Evolutionary conservation across 2,113 vertebrate species (phyloP).

Genomic region (Rana temporaria): DNA sequence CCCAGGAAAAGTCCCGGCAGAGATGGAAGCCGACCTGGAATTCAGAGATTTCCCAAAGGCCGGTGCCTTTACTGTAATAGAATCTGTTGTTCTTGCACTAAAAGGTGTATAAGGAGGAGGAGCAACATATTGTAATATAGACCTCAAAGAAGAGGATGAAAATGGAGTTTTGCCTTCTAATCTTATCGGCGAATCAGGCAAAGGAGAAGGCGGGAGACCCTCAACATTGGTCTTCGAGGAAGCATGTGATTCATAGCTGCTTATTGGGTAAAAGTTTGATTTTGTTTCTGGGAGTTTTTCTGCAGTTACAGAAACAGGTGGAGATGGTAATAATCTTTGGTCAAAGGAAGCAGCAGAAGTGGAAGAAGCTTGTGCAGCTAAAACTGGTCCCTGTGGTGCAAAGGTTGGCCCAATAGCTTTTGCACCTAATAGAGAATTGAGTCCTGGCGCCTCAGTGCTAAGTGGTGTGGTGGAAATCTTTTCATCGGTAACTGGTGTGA

Average conservation of each 20-base stretch:
- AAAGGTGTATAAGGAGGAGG: slow-evolving; percentile 28
- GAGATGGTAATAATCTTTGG: neutral
- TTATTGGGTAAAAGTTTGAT: no score
- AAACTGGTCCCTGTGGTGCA: neutral
- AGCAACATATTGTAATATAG: slow-evolving; percentile 12
- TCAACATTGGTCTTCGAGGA: neutral
- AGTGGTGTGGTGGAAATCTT: neutral
- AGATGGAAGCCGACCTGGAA: neutral
- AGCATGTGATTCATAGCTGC: no score
- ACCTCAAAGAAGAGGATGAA: neutral
- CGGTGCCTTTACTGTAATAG: neutral
- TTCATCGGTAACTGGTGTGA: neutral
- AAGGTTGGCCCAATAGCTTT: neutral
- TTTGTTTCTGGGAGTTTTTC: no score
- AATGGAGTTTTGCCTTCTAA: neutral
- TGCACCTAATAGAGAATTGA: no score
- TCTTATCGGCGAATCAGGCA: neutral
- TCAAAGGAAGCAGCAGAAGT: neutral
- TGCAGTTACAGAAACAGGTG: no score
- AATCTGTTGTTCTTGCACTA: neutral
- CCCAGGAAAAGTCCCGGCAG: neutral
- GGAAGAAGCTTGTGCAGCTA: neutral
- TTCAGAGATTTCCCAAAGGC: neutral
- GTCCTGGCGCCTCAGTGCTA: neutral
- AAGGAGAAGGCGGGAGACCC: neutral